Conservation (phyloP, 2,113 vertebrate genomes). For the Phalacrocorax pelagicus region DNA sequence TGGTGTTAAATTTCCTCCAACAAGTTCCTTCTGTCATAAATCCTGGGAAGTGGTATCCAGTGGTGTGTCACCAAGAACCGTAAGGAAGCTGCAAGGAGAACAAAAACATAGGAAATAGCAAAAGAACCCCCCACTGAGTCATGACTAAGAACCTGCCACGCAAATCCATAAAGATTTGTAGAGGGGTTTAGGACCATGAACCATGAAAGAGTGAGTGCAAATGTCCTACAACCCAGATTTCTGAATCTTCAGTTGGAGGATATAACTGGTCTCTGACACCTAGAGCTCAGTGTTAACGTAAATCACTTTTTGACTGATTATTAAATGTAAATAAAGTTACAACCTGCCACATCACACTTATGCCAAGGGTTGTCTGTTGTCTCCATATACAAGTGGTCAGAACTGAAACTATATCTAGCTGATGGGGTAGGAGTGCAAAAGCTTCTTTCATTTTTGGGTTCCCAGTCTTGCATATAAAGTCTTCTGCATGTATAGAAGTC, state of each 20-base stretch:
- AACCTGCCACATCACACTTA: background rate
- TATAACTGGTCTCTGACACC: background rate
- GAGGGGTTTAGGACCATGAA: fast-evolving
- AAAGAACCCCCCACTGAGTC: fast-evolving
- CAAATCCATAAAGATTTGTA: background rate
- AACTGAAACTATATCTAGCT: background rate
- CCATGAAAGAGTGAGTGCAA: background rate
- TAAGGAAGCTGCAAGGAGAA: background rate
- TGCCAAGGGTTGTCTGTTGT: background rate
- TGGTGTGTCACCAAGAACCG: background rate
- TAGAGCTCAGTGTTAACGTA: background rate
- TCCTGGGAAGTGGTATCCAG: background rate
- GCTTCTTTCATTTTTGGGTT: background rate
- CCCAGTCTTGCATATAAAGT: background rate
- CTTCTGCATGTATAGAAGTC: background rate
- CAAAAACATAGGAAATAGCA: background rate
- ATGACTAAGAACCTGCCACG: background rate
- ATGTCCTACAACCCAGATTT: background rate
- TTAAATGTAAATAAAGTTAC: background rate
- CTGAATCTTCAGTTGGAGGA: background rate
- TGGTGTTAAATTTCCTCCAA: background rate
- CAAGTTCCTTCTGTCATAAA: background rate
- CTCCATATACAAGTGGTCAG: background rate
- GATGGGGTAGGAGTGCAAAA: background rate
- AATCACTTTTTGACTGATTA: background rate